Evolutionary conservation across 2,113 vertebrate species (phyloP), one percentile per base, ranked within the genome.

Genomic region (Vicugna pacos): DNA sequence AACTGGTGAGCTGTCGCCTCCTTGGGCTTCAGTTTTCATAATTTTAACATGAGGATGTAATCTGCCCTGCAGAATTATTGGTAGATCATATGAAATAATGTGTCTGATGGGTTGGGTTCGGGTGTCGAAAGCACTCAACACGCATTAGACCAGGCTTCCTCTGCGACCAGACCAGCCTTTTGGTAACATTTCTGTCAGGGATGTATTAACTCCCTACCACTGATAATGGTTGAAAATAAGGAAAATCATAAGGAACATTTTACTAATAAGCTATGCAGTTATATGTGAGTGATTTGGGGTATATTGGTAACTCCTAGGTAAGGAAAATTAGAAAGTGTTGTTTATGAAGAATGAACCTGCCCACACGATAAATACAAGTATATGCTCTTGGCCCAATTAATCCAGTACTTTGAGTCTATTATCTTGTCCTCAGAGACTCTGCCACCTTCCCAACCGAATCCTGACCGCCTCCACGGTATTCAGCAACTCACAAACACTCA

Each of bases 41-140:
- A 38, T 67, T 20, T 58, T 28, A 32, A 64, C 62, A 7, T 75
- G n/a, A n/a, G 6, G 58, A 3, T 54, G 38, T 52, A 7, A 48
- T 58, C 4, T 46, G 4, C 8, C 35, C 58, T 88, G 4, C 2
- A 64, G 52, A 65, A 48, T 62, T 82, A 26, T 70, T 52, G 32
- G 28, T 13, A 48, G 16, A n/a, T 52, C 38, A 5, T 65, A 19
- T 24, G 79, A 72, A 90, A 84, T 70, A 75, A 28, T 65, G 52
- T 60, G 10, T 50, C 24, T 38, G 12, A 10, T 70, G 73, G 14
- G 0, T 0, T 20, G 48, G 58, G 52, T 4, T 42, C 1, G 4
- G 22, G 3, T 0, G 17, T 48, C 75, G 13, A 15, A 11, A 91
- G 65, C 1, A 1, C 42, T 9, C 2, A 13, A 8, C 6, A 9